These are phyloP conservation scores for Takifugu bimaculatus DNA, from an alignment of 2,113 vertebrate species.

Conservation along the genomic window DNA sequence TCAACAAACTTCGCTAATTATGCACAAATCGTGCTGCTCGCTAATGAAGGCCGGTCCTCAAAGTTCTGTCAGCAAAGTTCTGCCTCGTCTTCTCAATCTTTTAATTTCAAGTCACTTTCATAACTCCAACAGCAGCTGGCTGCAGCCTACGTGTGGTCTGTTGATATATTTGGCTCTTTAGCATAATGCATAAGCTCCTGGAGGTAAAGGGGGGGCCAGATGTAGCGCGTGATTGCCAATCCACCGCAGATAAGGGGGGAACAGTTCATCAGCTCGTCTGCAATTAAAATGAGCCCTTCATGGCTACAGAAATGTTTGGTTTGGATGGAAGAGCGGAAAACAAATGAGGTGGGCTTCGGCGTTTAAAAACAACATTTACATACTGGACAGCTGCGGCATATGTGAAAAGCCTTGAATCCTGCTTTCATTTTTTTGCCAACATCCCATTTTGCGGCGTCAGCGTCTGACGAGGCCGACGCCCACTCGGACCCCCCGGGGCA, in stretches of 20 bases:
- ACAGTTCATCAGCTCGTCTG: conserved; percentile 8
- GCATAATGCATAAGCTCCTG: conserved; percentile 48
- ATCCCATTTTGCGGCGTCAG: too few relatives aligned
- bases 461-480: too few relatives aligned
- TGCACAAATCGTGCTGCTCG: too few relatives aligned
- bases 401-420: too few relatives aligned
- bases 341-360: too few relatives aligned
- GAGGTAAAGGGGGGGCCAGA: conserved; percentile 44
- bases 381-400: too few relatives aligned
- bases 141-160: conserved; percentile 28
- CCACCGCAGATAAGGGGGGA: conserved; percentile 14
- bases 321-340: background rate
- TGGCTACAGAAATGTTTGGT: background rate
- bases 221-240: conserved; percentile 48
- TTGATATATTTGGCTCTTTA: conserved; percentile 46
- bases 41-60: background rate
- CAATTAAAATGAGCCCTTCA: conserved; percentile 9
- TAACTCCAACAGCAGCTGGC: conserved; percentile 54
- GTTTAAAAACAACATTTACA: too few relatives aligned
- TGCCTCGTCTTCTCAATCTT: conserved; percentile 19
- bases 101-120: conserved; percentile 46
- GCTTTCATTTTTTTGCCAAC: too few relatives aligned
- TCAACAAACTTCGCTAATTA: background rate
- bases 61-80: conserved; percentile 37
- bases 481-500: too few relatives aligned